Conservation (phyloP, 2,888 invertebrate species). For the Polymixis flavicincta region DNA sequence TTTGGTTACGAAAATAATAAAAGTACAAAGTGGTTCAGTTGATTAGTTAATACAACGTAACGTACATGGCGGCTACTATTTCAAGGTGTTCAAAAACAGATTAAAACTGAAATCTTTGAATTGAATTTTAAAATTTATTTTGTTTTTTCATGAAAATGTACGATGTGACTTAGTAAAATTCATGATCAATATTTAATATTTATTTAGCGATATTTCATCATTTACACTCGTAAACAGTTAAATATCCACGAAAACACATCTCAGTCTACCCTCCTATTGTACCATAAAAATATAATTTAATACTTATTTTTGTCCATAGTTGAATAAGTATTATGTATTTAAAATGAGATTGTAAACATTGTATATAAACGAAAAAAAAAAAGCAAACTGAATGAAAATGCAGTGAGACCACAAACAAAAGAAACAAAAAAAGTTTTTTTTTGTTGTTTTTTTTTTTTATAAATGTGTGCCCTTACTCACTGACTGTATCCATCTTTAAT, state of each 20-base stretch:
- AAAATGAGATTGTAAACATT: conserved; percentile 52
- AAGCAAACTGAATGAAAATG: conserved; percentile 22
- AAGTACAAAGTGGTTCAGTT: too few relatives aligned
- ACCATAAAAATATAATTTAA: conserved; percentile 31
- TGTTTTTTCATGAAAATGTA: too few relatives aligned
- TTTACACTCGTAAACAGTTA: neutral
- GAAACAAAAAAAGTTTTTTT: conserved; percentile 14
- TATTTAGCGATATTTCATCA: too few relatives aligned
- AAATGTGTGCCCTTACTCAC: conserved; percentile 12
- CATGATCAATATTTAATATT: neutral
- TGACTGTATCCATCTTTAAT: neutral
- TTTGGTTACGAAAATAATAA: too few relatives aligned
- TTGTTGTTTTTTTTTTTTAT: conserved; percentile 6
- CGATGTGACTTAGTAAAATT: neutral
- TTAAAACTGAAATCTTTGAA: too few relatives aligned
- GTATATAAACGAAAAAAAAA: conserved; percentile 44
- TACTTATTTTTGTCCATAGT: conserved; percentile 54
- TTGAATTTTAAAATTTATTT: too few relatives aligned
- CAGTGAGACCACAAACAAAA: conserved; percentile 63
- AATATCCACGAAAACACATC: conserved; percentile 13
- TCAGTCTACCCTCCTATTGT: conserved; percentile 47
- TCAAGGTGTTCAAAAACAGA: too few relatives aligned
- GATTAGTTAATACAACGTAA: too few relatives aligned
- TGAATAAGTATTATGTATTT: conserved; percentile 41
- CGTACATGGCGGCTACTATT: too few relatives aligned